A percentile compares a stretch with the other conserved stretches of the same genome.
Evolutionary conservation across 1,140 invertebrate genomes (phyloP).

Genomic region (Drosophila ananassae): DNA sequence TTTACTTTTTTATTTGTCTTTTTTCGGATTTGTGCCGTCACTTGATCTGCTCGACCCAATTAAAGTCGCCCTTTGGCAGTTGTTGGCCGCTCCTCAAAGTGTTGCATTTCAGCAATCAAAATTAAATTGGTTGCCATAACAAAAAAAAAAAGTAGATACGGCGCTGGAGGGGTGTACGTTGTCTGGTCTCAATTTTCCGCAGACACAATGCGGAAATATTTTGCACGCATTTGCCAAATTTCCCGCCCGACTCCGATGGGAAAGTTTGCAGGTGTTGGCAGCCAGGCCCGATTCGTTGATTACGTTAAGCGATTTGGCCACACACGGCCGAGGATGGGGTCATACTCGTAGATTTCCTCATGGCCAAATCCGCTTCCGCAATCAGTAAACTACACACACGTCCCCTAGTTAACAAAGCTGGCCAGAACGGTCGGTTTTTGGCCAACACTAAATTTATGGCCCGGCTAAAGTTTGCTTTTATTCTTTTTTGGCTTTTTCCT

Average conservation of each 20-base stretch:
- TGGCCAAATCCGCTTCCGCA: conserved; percentile 80
- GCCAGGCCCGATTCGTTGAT: conserved; percentile 54
- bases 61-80: conserved; percentile 42
- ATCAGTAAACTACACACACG: conserved; percentile 77
- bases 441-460: conserved; percentile 79
- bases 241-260: conserved; percentile 23
- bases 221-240: conserved; percentile 54
- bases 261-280: conserved; percentile 73
- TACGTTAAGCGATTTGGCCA: conserved; percentile 75
- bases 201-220: conserved; percentile 69
- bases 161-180: neutral
- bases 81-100: conserved; percentile 26
- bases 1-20: conserved; percentile 42
- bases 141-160: conserved; percentile 9
- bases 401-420: conserved; percentile 58
- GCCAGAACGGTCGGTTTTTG: conserved; percentile 62
- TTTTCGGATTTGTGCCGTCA: conserved; percentile 46
- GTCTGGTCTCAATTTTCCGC: conserved; percentile 19
- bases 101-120: conserved; percentile 70
- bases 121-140: conserved; percentile 69
- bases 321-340: conserved; percentile 26
- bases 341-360: conserved; percentile 65
- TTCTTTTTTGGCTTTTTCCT: conserved; percentile 29
- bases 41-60: conserved; percentile 66
- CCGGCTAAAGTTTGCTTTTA: conserved; percentile 59